A percentile compares a stretch with the other conserved stretches of the same genome.
phyloP scores from a whole-genome alignment of 2,888 invertebrate species.

The Hyposoter dolosus region DNA sequence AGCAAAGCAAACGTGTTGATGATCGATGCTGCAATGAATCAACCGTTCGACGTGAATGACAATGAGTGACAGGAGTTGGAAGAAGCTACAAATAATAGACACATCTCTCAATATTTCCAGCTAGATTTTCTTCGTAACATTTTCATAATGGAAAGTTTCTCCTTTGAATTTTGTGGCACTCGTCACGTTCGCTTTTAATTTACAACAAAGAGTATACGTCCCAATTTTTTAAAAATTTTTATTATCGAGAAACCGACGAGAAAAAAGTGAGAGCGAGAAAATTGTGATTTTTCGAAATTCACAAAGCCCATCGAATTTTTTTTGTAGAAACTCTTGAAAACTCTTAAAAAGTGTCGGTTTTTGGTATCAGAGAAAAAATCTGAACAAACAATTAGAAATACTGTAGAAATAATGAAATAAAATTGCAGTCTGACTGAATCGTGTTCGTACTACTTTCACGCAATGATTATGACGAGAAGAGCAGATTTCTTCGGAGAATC shows the following conservation, averaged over 20 bases:
- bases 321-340: too few relatives aligned
- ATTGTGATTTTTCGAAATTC: neutral
- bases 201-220: neutral
- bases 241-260: neutral
- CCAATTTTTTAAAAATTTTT: neutral
- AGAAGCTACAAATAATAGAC: neutral
- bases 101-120: neutral
- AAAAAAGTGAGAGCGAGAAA: neutral
- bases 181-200: neutral
- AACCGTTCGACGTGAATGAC: neutral
- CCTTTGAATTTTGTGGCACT: neutral
- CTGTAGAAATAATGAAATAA: neutral
- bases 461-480: neutral
- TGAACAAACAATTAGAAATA: neutral
- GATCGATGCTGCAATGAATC: neutral
- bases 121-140: neutral
- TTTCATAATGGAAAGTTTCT: neutral
- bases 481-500: slow-evolving; percentile 24
- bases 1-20: neutral
- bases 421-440: slow-evolving; percentile 37
- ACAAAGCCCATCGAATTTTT: neutral
- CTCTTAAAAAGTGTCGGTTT: too few relatives aligned
- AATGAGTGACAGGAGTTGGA: neutral
- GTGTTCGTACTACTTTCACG: slow-evolving; percentile 42
- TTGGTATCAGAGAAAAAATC: too few relatives aligned